Evolutionary conservation across 2,888 invertebrate species (phyloP).

Genomic region (Agrochola lota): DNA sequence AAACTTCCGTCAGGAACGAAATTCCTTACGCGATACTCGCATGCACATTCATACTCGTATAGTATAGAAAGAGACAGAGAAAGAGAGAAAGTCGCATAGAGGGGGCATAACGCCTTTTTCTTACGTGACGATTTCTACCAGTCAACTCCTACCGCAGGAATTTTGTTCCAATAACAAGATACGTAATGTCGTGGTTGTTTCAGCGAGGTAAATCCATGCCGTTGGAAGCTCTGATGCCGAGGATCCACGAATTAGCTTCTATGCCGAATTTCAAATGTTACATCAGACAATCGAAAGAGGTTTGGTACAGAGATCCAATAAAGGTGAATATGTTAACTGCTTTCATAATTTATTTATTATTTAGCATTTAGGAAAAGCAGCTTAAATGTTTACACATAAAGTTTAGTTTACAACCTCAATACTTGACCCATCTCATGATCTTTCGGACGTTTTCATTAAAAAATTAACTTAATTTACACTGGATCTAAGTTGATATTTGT

Average conservation of each 20-base stretch:
- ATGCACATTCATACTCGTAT: background rate
- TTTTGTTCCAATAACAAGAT: background rate
- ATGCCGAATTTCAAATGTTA: conserved; percentile 81
- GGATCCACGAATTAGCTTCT: conserved; percentile 75
- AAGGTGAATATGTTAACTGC: conserved; percentile 74
- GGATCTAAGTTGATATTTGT: background rate
- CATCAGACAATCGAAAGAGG: conserved; percentile 81
- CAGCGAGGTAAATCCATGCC: conserved; percentile 80
- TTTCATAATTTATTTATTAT: conserved; percentile 8
- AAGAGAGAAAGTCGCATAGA: background rate
- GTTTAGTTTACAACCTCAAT: background rate
- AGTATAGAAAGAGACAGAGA: background rate
- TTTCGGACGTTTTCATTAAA: background rate
- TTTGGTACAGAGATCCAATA: conserved; percentile 82
- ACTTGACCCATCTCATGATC: background rate
- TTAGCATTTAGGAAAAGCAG: background rate
- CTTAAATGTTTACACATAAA: background rate
- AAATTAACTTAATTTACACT: background rate
- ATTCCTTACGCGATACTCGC: background rate
- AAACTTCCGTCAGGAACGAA: no score
- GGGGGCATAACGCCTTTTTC: no score
- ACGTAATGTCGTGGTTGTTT: conserved; percentile 17
- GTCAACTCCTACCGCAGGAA: background rate
- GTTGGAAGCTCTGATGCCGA: conserved; percentile 77
- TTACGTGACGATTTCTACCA: background rate